Base-by-base conservation (phyloP, 1,140 invertebrate species). In the Caenorhabditis brenneri region DNA sequence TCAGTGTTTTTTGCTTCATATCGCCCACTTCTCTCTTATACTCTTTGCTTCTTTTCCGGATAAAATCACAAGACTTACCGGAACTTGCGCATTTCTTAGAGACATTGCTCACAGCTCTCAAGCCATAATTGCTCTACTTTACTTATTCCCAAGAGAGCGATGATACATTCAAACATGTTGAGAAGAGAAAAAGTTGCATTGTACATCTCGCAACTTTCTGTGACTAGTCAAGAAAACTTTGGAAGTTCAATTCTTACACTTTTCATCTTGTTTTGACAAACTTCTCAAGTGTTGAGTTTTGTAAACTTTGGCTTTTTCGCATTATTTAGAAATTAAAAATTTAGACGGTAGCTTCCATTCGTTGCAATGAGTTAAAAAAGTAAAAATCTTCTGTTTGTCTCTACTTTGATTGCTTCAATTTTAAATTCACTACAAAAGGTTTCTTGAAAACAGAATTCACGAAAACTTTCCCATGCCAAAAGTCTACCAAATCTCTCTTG, bases 11-110 rank as follows among this genome's bases (percentile, higher is more conserved):
- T 36, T 31, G 33, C n/a, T 10, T 24, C 42, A 42, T 74, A 10
- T 74, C 65, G 33, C 65, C 65, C 65, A 42, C 65, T 7, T 6
- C 39, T 42, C 39, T n/a, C 31, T 19, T 6, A 65, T 36, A 65
- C n/a, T 51, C 58, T 33, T 19, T 36, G 22, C 29, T 9, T 6
- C 15, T 33, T 16, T 31, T 74, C 33, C 36, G 36, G 65, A 74
- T 74, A 74, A 74, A 10, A 74, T 74, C 65, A 74, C 65, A n/a
- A 74, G 65, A 22, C 65, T 74, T 74, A 74, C 65, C 65, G 65
- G 65, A 74, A 74, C 33, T 74, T 36, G 65, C 65, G 65, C 65
- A 74, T 74, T 74, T 74, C 36, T 74, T 46, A 19, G 36, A 74
- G 33, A 22, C 65, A 46, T 42, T 46, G 36, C 36, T 27, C 36